These are phyloP conservation scores for Oreonectes daqikongensis DNA, from an alignment of 2,797 vertebrate genomes.

Conservation along the genomic window DNA sequence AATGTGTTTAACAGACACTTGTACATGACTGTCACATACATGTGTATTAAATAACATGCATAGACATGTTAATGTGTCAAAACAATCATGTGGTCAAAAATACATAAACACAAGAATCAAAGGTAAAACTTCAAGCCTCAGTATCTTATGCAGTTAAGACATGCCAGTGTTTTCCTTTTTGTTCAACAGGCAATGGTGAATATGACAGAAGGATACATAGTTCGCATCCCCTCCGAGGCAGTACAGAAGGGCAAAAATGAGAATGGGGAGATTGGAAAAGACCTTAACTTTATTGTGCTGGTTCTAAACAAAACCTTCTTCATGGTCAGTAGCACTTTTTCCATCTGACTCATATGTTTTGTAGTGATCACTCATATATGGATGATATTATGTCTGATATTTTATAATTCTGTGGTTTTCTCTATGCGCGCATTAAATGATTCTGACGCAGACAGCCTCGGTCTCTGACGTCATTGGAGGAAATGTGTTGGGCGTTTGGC, in stretches of 20 bases:
- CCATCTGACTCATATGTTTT: not conserved
- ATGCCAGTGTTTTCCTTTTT: not conserved
- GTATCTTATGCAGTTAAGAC: too few relatives aligned
- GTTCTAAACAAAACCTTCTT: conserved; percentile 67
- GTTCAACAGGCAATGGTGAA: conserved; percentile 21
- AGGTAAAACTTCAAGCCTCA: too few relatives aligned
- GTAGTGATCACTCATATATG: too few relatives aligned
- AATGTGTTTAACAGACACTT: not conserved
- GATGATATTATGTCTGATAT: too few relatives aligned
- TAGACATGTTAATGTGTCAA: too few relatives aligned
- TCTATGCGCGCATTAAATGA: not conserved
- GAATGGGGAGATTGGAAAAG: rapidly evolving
- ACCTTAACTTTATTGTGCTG: conserved; percentile 56
- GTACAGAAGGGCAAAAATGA: conserved; percentile 44
- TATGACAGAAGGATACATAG: conserved; percentile 2
- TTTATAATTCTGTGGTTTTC: not conserved
- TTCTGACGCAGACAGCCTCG: conserved; percentile 5
- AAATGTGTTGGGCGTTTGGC: conserved; percentile 67
- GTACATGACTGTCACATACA: not conserved
- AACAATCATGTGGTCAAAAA: too few relatives aligned
- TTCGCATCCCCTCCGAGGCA: conserved; percentile 65
- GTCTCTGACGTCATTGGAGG: not conserved
- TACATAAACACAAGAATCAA: too few relatives aligned
- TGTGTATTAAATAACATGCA: too few relatives aligned
- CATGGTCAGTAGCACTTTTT: conserved; percentile 56